A percentile compares a stretch with the other conserved stretches of the same genome.
These are phyloP conservation scores for Callospermophilus lateralis DNA, from an alignment of 2,113 vertebrate genomes.

Conservation along the genomic window DNA sequence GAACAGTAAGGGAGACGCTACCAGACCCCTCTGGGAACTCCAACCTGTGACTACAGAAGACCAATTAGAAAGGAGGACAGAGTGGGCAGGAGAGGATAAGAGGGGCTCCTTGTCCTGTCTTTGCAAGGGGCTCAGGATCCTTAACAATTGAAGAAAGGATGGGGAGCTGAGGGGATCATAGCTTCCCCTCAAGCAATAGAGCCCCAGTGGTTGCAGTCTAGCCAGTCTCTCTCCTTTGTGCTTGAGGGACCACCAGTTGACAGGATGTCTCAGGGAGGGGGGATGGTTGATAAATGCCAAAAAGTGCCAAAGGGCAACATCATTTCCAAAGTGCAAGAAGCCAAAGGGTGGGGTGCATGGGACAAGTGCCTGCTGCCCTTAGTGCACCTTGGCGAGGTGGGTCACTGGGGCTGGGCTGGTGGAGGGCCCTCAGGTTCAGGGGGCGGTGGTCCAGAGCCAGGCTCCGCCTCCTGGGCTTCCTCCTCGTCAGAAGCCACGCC, in stretches of 20 bases:
- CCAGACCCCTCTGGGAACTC: background rate
- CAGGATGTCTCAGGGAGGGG: background rate
- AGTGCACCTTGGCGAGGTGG: background rate
- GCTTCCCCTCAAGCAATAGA: background rate
- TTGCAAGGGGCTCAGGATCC: background rate
- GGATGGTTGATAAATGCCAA: background rate
- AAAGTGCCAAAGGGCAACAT: background rate
- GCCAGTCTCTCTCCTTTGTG: background rate
- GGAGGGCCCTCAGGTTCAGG: constrained; percentile 41
- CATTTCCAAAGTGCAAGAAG: constrained; percentile 59
- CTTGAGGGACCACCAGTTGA: background rate
- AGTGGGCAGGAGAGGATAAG: too few relatives aligned
- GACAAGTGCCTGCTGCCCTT: background rate
- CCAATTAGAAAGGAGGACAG: background rate
- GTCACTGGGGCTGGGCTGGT: constrained; percentile 74
- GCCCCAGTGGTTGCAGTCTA: background rate
- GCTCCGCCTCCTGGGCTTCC: constrained; percentile 70
- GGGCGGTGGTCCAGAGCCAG: background rate
- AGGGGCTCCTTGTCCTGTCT: background rate
- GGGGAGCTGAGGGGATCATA: background rate
- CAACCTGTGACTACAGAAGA: background rate
- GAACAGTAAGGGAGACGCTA: background rate
- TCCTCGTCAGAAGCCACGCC: constrained; percentile 83
- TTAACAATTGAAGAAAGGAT: background rate
- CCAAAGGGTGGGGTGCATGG: background rate